These are phyloP conservation scores for Phalacrocorax carbo DNA, from an alignment of 2,113 vertebrate genomes.

Conservation along the genomic window DNA sequence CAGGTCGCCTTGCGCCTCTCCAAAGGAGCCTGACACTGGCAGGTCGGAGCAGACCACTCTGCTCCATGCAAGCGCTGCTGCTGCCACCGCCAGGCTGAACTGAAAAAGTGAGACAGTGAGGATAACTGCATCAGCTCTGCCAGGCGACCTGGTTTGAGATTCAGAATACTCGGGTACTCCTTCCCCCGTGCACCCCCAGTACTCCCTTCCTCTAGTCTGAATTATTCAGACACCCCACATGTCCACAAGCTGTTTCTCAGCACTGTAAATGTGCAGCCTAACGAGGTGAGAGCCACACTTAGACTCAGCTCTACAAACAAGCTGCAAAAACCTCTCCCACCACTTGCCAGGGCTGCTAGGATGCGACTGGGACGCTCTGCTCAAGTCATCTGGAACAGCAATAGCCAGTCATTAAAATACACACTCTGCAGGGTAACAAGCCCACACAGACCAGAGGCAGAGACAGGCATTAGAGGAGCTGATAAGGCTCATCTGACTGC, in stretches of 20 bases:
- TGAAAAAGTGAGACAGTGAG: slow-evolving; percentile 7
- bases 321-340: neutral
- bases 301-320: rapidly evolving
- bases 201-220: neutral
- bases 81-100: slow-evolving; percentile 77
- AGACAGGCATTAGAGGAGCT: neutral
- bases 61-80: slow-evolving; percentile 71
- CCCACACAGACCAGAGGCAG: neutral
- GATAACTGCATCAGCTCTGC: neutral
- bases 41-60: neutral
- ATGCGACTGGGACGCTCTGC: neutral
- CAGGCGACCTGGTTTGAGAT: neutral
- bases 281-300: rapidly evolving
- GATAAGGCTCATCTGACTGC: slow-evolving; percentile 25
- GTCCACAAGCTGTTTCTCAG: neutral
- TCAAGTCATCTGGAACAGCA: neutral
- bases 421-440: neutral
- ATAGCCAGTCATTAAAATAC: neutral
- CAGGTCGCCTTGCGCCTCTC: neutral
- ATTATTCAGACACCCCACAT: neutral
- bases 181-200: rapidly evolving
- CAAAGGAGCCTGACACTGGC: rapidly evolving
- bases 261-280: neutral
- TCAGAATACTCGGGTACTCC: neutral
- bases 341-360: neutral